These are phyloP conservation scores for Anadara kagoshimensis DNA, from an alignment of 1,140 invertebrate species.

Conservation along the genomic window DNA sequence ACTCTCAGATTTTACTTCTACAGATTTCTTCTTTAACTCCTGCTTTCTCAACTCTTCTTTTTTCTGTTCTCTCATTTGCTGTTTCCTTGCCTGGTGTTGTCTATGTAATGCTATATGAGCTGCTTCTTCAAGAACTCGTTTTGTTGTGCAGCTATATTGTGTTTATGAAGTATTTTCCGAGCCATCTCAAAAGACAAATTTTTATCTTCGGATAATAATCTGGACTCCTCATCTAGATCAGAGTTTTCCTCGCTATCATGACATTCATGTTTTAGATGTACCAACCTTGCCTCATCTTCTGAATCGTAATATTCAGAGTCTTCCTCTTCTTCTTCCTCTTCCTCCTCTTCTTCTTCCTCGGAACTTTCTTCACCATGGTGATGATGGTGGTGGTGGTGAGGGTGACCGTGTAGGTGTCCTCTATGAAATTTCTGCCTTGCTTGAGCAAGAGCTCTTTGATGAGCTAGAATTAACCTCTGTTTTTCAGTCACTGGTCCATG, in stretches of 20 bases:
- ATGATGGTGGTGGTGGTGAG: conserved; percentile 22
- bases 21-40: background rate
- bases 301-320: conserved; percentile 62
- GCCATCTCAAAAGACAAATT: conserved; percentile 46
- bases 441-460: background rate
- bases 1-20: conserved; percentile 12
- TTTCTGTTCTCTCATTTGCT: background rate
- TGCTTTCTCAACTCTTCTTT: background rate
- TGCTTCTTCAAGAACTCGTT: conserved; percentile 31
- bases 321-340: conserved; percentile 63
- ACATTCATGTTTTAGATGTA: conserved; percentile 51
- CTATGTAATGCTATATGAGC: conserved; percentile 35
- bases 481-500: conserved; percentile 22
- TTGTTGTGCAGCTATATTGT: conserved; percentile 31
- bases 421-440: conserved; percentile 2
- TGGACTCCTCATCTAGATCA: conserved; percentile 58
- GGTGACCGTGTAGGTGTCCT: conserved; percentile 18
- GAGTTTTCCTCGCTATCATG: conserved; percentile 63
- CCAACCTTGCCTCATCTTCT: conserved; percentile 61
- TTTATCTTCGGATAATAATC: conserved; percentile 33
- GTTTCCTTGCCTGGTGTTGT: conserved; percentile 24
- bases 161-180: conserved; percentile 40
- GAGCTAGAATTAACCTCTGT: conserved; percentile 36
- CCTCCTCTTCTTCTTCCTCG: conserved; percentile 63
- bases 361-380: conserved; percentile 29